Evolutionary conservation across 2,113 vertebrate genomes (phyloP).

Genomic region (Echinops telfairi): DNA sequence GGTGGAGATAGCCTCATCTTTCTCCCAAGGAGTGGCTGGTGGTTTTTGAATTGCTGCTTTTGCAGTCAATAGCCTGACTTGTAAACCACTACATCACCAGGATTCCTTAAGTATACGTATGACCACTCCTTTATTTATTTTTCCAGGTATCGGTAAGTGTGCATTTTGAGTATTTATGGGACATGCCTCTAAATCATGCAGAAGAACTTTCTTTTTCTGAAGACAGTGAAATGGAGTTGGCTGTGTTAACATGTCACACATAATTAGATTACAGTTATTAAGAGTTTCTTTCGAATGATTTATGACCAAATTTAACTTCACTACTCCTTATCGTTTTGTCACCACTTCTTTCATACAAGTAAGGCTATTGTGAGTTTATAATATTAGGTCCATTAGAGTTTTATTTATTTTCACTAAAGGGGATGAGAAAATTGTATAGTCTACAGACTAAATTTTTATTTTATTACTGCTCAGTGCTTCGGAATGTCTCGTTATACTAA

Average conservation of each 20-base stretch:
- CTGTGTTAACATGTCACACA: slow-evolving; percentile 8
- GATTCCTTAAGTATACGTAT: not conserved
- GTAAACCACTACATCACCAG: too few species aligned
- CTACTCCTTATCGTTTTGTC: not conserved
- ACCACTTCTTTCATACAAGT: not conserved
- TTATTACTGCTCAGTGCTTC: slow-evolving; percentile 45
- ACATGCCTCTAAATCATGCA: not conserved
- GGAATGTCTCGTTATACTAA: slow-evolving; percentile 37
- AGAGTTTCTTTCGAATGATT: not conserved
- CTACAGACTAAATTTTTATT: slow-evolving; percentile 42
- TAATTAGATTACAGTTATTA: slow-evolving; percentile 48
- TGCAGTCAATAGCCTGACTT: too few species aligned
- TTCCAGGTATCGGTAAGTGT: slow-evolving; percentile 4
- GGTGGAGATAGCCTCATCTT: too few species aligned
- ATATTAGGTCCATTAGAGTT: slow-evolving; percentile 19
- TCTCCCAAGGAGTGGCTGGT: too few species aligned
- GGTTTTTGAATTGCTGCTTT: too few species aligned
- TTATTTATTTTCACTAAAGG: slow-evolving; percentile 51
- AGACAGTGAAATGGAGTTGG: not conserved
- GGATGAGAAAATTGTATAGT: slow-evolving; percentile 8
- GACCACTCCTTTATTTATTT: slow-evolving; percentile 23
- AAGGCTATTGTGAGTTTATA: slow-evolving; percentile 27
- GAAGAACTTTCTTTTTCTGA: slow-evolving; percentile 58
- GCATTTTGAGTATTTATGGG: slow-evolving; percentile 15
- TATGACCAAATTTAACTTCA: slow-evolving; percentile 38